Evolutionary conservation across 2,888 invertebrate species (phyloP), one percentile per base, ranked within the genome.

Genomic region (Machimus rusticus): DNA sequence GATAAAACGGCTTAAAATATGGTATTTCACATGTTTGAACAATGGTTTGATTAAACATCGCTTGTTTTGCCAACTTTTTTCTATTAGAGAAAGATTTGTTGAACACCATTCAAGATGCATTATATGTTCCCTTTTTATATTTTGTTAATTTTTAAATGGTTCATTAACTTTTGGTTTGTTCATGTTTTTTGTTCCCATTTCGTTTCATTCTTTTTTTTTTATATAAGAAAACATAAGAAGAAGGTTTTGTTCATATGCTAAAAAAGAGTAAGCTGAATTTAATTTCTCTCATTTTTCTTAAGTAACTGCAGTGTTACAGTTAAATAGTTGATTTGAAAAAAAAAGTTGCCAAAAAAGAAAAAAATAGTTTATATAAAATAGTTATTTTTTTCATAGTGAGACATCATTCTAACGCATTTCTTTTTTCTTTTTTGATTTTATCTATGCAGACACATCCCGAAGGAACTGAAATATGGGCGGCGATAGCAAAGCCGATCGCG

Each of bases 401-500:
- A 88, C 86, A 88, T 85, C 88, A 88, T 88, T 88, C 88, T 88
- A 88, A 88, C 88, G 88, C 88, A 88, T 88, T 85, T 85, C 85
- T 87, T 88, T 88, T 89, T 89, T 87, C 87, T 88, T 88, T 87
- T 66, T 88, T 87, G 86, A 87, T 89, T 87, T 89, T 87, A 88
- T 87, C 86, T 87, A 88, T 88, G 88, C 89, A 89, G 89, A 89
- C 88, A 87, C 89, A 87, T 55, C 89, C 87, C 87, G 88, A 87
- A 89, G 87, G 88, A 89, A 89, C 89, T 89, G 89, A 89, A 89
- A 89, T 88, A 85, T 87, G 89, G 89, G 89, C 88, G 89, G 86
- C 88, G 89, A 85, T 85, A 85, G 74, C 85, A 85, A 85, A 85
- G 85, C 85, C 85, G 85, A 89, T 88, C 89, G 89, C 89, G 89